phyloP scores from a whole-genome alignment of 2,797 vertebrate species.

The Masticophis lateralis region DNA sequence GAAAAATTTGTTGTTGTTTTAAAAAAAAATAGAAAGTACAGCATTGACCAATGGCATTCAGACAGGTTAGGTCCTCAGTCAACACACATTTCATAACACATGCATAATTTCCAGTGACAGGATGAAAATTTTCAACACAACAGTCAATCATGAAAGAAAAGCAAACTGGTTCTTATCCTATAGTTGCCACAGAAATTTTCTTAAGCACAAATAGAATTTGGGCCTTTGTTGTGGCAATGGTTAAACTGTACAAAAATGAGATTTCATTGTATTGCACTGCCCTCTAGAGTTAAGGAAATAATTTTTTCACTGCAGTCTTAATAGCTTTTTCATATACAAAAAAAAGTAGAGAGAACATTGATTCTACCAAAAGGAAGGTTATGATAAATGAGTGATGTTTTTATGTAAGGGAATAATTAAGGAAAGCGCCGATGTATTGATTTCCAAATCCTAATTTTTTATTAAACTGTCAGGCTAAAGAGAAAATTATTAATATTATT shows the following conservation, averaged over 20 bases:
- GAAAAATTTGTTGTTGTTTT: background rate
- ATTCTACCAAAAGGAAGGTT: conserved; percentile 9
- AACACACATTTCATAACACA: accelerated
- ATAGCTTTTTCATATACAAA: background rate
- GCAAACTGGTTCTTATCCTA: conserved; percentile 47
- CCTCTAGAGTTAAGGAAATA: conserved; percentile 64
- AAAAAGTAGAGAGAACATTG: accelerated
- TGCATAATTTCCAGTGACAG: background rate
- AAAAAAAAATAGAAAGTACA: background rate
- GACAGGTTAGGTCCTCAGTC: background rate
- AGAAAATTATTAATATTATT: conserved; percentile 14
- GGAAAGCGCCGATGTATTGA: conserved; percentile 7
- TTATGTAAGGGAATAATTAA: conserved; percentile 27
- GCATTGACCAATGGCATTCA: background rate
- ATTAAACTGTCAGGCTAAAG: conserved; percentile 20
- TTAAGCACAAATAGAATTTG: conserved; percentile 40
- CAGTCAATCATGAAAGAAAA: conserved; percentile 60
- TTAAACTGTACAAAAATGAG: background rate
- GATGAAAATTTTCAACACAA: conserved; percentile 31
- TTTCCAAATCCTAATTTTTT: conserved; percentile 41
- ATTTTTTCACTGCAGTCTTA: background rate
- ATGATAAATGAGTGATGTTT: background rate
- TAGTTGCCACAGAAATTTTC: conserved; percentile 51
- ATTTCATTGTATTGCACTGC: conserved; percentile 68
- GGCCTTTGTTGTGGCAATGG: conserved; percentile 65